Evolutionary conservation across 2,113 vertebrate species (phyloP).

Genomic region (Gymnarchus niloticus): DNA sequence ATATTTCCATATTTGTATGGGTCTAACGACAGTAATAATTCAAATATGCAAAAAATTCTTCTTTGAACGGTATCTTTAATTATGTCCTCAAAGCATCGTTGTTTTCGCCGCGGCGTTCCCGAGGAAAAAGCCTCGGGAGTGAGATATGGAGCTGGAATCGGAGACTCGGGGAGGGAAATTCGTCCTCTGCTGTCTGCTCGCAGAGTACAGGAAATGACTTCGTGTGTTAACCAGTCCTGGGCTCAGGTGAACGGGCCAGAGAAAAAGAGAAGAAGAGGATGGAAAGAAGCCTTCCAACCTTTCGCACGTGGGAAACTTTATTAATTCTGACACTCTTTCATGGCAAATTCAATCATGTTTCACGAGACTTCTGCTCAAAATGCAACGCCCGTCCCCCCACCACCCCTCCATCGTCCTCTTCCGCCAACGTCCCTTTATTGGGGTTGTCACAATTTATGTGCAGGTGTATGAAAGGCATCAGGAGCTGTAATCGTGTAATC

Average conservation of each 20-base stretch:
- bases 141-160: slow-evolving; percentile 74
- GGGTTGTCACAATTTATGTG: slow-evolving; percentile 78
- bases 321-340: slow-evolving; percentile 98
- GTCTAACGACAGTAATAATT: slow-evolving; percentile 99
- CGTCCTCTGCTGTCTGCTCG: slow-evolving; percentile 63
- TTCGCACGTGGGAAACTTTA: slow-evolving; percentile 76
- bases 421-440: slow-evolving; percentile 77
- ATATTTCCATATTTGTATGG: slow-evolving; percentile 99
- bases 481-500: slow-evolving; percentile 74
- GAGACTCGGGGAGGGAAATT: slow-evolving; percentile 66
- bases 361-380: slow-evolving; percentile 82
- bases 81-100: slow-evolving; percentile 99
- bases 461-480: slow-evolving; percentile 82
- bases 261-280: slow-evolving; percentile 25
- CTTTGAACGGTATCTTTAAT: slow-evolving; percentile 99
- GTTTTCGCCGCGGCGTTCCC: slow-evolving; percentile 74
- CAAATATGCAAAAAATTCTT: slow-evolving; percentile 99
- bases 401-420: slow-evolving; percentile 60
- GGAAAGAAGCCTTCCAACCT: slow-evolving; percentile 64
- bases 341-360: slow-evolving; percentile 90
- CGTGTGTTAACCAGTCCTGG: slow-evolving; percentile 68
- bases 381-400: slow-evolving; percentile 80
- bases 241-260: slow-evolving; percentile 68
- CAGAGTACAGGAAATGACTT: slow-evolving; percentile 69
- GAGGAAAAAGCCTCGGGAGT: slow-evolving; percentile 74